Evolutionary conservation across 2,797 vertebrate genomes (phyloP).

Genomic region (Sebastes steindachneri): DNA sequence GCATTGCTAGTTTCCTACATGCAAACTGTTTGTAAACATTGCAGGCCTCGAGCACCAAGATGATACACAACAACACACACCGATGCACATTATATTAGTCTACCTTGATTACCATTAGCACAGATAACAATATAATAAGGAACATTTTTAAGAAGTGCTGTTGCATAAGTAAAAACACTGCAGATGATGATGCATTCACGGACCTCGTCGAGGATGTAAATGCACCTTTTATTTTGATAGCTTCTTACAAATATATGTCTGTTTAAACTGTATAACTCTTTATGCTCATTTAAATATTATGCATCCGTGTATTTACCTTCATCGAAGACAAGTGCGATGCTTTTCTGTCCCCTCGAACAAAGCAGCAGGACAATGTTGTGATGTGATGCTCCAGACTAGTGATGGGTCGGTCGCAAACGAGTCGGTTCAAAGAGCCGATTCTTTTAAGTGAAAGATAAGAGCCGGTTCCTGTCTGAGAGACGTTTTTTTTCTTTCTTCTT

Average conservation of each 20-base stretch:
- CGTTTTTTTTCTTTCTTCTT: too few relatives aligned
- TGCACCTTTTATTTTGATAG: background rate
- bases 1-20: background rate
- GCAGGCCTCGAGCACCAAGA: conserved; percentile 34
- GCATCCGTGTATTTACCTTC: conserved; percentile 54
- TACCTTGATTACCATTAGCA: fast-evolving
- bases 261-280: background rate
- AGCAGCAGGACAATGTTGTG: conserved; percentile 69
- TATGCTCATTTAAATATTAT: background rate
- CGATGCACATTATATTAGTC: fast-evolving
- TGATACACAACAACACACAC: conserved; percentile 23
- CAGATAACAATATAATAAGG: fast-evolving
- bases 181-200: conserved; percentile 22
- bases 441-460: too few relatives aligned
- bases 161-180: background rate
- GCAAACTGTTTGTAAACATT: conserved; percentile 60
- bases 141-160: background rate
- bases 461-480: too few relatives aligned
- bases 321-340: conserved; percentile 56
- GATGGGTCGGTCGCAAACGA: fast-evolving
- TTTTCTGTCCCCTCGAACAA: conserved; percentile 52
- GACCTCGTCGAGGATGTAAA: background rate
- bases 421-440: too few relatives aligned
- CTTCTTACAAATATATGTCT: background rate
- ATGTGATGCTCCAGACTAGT: conserved; percentile 60